Conservation (phyloP, 1,140 invertebrate species). For the Grapholita molesta region DNA sequence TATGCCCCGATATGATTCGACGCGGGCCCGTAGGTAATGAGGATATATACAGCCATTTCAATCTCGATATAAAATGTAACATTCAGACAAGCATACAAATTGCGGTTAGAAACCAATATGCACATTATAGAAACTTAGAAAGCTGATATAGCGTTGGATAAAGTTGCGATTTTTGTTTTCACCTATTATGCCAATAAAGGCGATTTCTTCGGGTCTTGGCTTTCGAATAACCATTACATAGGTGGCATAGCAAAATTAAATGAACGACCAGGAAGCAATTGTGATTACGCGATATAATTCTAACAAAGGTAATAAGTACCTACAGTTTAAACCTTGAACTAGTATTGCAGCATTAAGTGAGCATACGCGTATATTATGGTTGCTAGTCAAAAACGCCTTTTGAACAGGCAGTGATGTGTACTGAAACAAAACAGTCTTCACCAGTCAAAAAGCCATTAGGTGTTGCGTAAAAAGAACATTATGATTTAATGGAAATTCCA, state of each 20-base stretch:
- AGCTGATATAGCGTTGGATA: conserved; percentile 25
- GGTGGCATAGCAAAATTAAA: background rate
- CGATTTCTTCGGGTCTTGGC: background rate
- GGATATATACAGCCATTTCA: conserved; percentile 17
- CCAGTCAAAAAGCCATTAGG: conserved; percentile 23
- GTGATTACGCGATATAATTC: background rate
- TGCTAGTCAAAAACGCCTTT: background rate
- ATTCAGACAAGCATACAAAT: conserved; percentile 22
- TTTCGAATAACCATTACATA: background rate
- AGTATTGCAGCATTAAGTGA: background rate
- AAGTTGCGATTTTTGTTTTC: conserved; percentile 19
- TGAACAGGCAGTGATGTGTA: background rate
- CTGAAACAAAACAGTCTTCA: conserved; percentile 12
- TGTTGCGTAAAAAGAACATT: conserved; percentile 45
- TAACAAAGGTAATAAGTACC: background rate
- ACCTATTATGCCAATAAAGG: background rate
- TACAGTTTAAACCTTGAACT: background rate
- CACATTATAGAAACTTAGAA: conserved; percentile 26
- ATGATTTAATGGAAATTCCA: conserved; percentile 47
- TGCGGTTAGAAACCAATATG: conserved; percentile 36
- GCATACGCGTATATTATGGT: background rate
- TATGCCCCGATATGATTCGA: background rate
- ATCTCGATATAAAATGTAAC: conserved; percentile 34
- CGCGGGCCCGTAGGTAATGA: background rate
- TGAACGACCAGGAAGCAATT: background rate